Conservation (phyloP, 2,888 invertebrate genomes). For the Scaptomyza flava region DNA sequence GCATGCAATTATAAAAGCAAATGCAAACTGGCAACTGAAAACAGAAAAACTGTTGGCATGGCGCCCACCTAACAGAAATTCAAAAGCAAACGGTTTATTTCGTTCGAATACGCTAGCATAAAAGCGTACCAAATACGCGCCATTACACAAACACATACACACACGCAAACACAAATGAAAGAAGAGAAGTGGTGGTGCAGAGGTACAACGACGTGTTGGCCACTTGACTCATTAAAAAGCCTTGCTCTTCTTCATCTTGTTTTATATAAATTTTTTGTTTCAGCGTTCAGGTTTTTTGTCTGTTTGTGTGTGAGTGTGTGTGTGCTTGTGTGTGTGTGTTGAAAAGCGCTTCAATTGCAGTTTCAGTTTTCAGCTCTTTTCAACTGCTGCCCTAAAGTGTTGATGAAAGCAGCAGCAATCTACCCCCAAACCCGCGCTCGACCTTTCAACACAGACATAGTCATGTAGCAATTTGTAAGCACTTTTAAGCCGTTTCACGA, state of each 20-base stretch:
- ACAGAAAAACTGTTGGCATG: slow-evolving; percentile 45
- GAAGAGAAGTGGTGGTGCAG: slow-evolving; percentile 1
- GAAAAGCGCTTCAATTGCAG: slow-evolving; percentile 78
- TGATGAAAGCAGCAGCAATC: slow-evolving; percentile 60
- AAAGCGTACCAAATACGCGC: slow-evolving; percentile 68
- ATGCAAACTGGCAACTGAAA: slow-evolving; percentile 58
- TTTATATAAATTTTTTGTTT: slow-evolving; percentile 4
- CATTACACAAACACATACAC: slow-evolving; percentile 63
- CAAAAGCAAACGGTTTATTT: slow-evolving; percentile 79
- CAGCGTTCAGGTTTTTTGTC: slow-evolving; percentile 21
- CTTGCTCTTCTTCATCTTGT: slow-evolving; percentile 30
- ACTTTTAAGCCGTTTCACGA: slow-evolving; percentile 76
- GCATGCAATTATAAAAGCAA: slow-evolving; percentile 77
- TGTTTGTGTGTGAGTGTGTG: slow-evolving; percentile 2
- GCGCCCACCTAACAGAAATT: slow-evolving; percentile 44
- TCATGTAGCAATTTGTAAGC: slow-evolving; percentile 79
- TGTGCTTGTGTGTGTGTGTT: slow-evolving; percentile 37
- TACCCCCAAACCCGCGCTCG: not conserved
- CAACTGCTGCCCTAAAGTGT: slow-evolving; percentile 51
- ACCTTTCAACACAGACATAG: slow-evolving; percentile 52
- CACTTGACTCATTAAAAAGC: slow-evolving; percentile 78
- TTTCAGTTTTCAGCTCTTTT: slow-evolving; percentile 74
- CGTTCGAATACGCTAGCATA: slow-evolving; percentile 70
- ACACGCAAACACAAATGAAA: not conserved
- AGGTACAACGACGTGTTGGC: slow-evolving; percentile 65